Evolutionary conservation across 2,888 invertebrate species (phyloP), one percentile per base, ranked within the genome.

Genomic region (Tachina grossa): DNA sequence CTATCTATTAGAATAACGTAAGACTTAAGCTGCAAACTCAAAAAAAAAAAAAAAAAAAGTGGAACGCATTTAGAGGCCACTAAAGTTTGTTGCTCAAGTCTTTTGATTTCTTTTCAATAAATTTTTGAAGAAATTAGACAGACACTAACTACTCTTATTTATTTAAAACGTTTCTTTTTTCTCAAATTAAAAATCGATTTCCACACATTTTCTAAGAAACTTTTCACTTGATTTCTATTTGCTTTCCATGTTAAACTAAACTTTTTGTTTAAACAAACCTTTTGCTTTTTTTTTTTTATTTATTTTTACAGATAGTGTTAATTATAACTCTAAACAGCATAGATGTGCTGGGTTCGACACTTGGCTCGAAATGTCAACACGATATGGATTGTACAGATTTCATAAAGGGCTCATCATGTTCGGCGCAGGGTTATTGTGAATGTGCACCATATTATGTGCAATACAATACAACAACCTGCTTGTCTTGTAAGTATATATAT

Each of bases 361-460:
- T 85, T 55, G 93, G 93, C 45, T 90, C 91, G 77, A 91, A 91
- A 88, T 93, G 93, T 89, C 92, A 93, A 88, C 93, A 93, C 88
- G 93, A 93, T 87, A 93, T 93, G 93, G 93, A 93, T 88, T 93
- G 93, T 88, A 91, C 93, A 83, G 93, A 93, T 89, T 92, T 92
- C 88, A 92, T 93, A 87, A 93, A 92, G 90, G 92, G 92, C 87
- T 93, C 92, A 88, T 90, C 91, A 88, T 93, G 93, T 89, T 92
- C 93, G 51, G 90, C 92, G 82, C 88, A 89, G 90, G 97, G 97
- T 88, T 94, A 94, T 87, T 97, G 97, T 93, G 94, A 95, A 83
- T 97, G 97, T 93, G 95, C 96, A 92, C 96, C 97, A 47, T 97
- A 96, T 93, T 97, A 95, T 93, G 97, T 97, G 49, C 94, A 94